Conservation (phyloP, 2,113 vertebrate genomes). For the Mesitornis unicolor region DNA sequence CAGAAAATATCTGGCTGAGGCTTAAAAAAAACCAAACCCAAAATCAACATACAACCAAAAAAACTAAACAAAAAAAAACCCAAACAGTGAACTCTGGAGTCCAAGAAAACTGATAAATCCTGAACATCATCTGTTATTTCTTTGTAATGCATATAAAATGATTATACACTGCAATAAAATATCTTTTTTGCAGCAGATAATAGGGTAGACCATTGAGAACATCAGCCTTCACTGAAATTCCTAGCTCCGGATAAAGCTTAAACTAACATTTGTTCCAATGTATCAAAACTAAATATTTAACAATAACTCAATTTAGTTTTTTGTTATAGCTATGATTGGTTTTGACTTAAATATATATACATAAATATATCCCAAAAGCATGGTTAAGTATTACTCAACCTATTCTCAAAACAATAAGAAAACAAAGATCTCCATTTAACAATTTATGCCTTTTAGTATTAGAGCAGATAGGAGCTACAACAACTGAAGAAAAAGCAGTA, state of each 20-base stretch:
- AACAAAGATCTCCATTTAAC: not conserved
- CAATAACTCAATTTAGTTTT: not conserved
- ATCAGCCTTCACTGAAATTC: not conserved
- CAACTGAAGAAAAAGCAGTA: not conserved
- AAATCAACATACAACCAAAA: no score
- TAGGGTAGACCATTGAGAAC: not conserved
- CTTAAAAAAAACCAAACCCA: not conserved
- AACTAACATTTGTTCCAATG: not conserved
- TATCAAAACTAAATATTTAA: not conserved
- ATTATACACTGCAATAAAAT: not conserved
- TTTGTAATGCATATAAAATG: not conserved
- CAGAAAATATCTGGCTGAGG: not conserved
- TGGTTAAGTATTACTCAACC: not conserved
- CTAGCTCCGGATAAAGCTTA: not conserved
- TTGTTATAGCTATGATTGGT: not conserved
- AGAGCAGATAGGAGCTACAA: not conserved
- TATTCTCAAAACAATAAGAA: not conserved
- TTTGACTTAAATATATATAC: not conserved
- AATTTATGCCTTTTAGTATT: not conserved
- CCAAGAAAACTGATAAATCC: not conserved
- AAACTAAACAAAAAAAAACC: not conserved
- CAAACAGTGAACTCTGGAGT: not conserved
- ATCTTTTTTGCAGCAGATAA: not conserved
- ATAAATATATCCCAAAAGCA: not conserved
- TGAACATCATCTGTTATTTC: not conserved